Base-by-base conservation (phyloP, 2,888 invertebrate species). In the Mythimna albipuncta region DNA sequence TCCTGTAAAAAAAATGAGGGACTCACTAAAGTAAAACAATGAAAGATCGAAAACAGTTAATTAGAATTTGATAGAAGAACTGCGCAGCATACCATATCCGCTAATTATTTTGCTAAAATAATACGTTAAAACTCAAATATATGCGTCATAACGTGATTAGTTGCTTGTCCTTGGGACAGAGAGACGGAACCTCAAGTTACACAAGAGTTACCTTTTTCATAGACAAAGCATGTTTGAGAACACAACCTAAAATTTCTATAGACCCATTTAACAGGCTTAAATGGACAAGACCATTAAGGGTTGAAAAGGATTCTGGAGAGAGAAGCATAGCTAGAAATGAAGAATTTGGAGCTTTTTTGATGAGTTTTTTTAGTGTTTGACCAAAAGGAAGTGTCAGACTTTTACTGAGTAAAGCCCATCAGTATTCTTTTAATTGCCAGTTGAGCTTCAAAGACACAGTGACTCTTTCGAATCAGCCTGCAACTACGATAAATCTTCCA, bases 91-190 rank as follows among this genome's bases (percentile, higher is more conserved):
- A 41, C 59, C 63, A 67, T 63, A 71, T 32, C 66, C 41, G 47
- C 61, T 77, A 77, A 79, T 71, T 77, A 71, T 61, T 72, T 59
- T 59, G 72, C 61, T 55, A 58, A 67, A 77, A 79, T 64, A 77
- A 66, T 77, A 82, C 61, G 35, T 66, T 63, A 44, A 64, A 61
- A 71, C 35, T 66, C 66, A 71, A 77, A 77, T 64, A 64, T 64
- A 71, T 77, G 82, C 79, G 82, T 67, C 78, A 66, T 63, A 65
- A 68, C 50, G 32, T 69, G 55, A 64, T 77, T 65, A 65, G 64
- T 26, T 61, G 13, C 16, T 6, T 19, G 71, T 77, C 82, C 79
- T 79, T 79, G 82, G 52, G 55, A 41, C 47, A 41, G 64, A 50
- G 66, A 77, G 50, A 61, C 44, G 59, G 63, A 77, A 67, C 64